Percentiles rank a stretch among this genome's conserved stretches.
These are phyloP conservation scores for Dryococelus australis DNA, from an alignment of 2,888 invertebrate species.

Conservation along the genomic window DNA sequence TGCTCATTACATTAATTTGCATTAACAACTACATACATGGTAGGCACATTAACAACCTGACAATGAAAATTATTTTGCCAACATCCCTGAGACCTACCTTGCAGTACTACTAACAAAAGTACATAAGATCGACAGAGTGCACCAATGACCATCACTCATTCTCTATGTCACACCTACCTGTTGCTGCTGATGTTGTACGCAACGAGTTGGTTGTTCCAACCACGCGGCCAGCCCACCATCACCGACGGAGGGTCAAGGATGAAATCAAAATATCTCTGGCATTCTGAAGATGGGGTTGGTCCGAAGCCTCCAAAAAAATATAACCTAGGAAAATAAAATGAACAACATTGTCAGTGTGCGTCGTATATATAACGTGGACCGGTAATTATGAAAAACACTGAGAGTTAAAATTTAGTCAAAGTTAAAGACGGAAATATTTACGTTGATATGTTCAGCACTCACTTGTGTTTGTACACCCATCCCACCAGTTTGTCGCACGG, in stretches of 20 bases:
- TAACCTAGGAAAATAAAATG: constrained; percentile 46
- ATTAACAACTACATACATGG: too few relatives aligned
- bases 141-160: too few relatives aligned
- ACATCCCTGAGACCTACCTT: too few relatives aligned
- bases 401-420: neutral
- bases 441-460: constrained; percentile 31
- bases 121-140: too few relatives aligned
- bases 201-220: constrained; percentile 56
- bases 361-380: neutral
- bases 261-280: constrained; percentile 37
- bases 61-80: too few relatives aligned
- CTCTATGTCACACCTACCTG: too few relatives aligned
- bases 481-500: constrained; percentile 52
- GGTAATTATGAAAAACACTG: neutral
- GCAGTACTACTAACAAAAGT: too few relatives aligned
- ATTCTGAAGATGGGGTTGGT: constrained; percentile 39
- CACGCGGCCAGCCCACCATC: constrained; percentile 44
- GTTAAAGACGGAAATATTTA: neutral
- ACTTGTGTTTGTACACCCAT: constrained; percentile 51
- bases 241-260: constrained; percentile 43
- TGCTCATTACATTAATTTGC: too few relatives aligned
- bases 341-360: neutral
- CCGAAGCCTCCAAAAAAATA: constrained; percentile 55
- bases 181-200: constrained; percentile 50
- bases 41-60: too few relatives aligned